Conservation (phyloP, 2,113 vertebrate species). For the Leucosticte australis region DNA sequence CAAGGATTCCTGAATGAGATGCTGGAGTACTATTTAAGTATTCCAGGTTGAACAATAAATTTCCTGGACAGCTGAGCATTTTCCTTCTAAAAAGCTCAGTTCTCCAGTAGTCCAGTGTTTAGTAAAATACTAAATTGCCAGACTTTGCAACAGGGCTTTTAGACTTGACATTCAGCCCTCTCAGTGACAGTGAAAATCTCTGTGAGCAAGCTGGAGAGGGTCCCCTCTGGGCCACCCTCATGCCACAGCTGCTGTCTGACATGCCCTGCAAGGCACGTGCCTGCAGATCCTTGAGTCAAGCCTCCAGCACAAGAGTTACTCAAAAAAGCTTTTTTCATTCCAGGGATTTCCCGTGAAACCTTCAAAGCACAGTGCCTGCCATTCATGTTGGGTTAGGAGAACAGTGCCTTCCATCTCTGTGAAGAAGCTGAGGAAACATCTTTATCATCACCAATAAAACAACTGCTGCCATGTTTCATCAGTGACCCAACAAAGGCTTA, state of each 20-base stretch:
- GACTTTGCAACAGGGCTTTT: neutral
- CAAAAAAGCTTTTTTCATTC: neutral
- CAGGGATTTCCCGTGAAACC: neutral
- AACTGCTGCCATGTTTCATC: neutral
- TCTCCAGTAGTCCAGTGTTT: neutral
- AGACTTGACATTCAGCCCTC: neutral
- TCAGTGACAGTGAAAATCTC: neutral
- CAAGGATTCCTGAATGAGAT: neutral
- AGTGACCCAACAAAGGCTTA: neutral
- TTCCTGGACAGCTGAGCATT: neutral
- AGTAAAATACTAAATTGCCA: neutral
- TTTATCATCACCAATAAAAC: neutral
- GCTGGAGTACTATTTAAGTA: neutral
- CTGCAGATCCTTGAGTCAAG: neutral
- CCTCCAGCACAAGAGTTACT: neutral
- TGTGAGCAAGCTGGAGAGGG: neutral
- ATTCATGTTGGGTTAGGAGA: neutral
- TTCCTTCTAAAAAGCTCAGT: neutral
- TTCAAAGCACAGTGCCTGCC: neutral
- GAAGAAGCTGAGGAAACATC: neutral
- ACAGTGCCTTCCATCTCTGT: neutral
- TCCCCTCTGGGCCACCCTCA: neutral
- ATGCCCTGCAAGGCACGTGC: neutral
- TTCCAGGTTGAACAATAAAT: neutral
- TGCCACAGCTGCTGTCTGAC: accelerated